Conservation (phyloP, 2,113 vertebrate species). For the Columbina picui region DNA sequence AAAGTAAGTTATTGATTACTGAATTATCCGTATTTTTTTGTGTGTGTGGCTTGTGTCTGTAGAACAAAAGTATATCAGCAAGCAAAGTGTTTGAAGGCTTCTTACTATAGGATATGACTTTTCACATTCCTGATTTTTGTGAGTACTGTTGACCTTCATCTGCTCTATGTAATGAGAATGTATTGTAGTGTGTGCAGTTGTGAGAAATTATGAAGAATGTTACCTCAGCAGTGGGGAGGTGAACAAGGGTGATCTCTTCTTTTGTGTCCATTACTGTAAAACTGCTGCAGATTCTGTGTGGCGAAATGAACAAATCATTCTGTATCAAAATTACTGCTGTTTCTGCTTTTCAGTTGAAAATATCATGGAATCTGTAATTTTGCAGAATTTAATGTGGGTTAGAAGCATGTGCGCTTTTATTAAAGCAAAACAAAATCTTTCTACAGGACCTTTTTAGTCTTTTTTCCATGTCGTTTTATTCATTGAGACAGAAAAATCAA, state of each 20-base stretch:
- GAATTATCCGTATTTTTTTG: not conserved
- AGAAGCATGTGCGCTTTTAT: not conserved
- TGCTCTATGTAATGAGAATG: not conserved
- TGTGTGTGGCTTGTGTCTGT: not conserved
- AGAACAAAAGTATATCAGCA: not conserved
- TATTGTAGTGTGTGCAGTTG: not conserved
- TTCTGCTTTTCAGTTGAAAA: not conserved
- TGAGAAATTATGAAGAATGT: not conserved
- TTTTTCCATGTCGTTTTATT: not conserved
- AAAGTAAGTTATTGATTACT: constrained; percentile 85
- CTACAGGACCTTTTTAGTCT: not conserved
- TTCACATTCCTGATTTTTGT: not conserved
- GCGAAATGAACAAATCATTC: not conserved
- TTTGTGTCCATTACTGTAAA: not conserved
- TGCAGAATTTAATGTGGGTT: not conserved
- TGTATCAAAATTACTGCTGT: not conserved
- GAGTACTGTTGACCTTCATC: not conserved
- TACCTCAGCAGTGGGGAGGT: not conserved
- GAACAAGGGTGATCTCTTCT: not conserved
- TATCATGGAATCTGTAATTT: not conserved
- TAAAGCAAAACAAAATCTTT: not conserved
- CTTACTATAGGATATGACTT: not conserved
- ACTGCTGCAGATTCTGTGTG: not conserved
- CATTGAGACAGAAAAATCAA: not conserved
- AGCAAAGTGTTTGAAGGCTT: not conserved